phyloP scores from a whole-genome alignment of 1,140 invertebrate species.

The Papilio glaucus region DNA sequence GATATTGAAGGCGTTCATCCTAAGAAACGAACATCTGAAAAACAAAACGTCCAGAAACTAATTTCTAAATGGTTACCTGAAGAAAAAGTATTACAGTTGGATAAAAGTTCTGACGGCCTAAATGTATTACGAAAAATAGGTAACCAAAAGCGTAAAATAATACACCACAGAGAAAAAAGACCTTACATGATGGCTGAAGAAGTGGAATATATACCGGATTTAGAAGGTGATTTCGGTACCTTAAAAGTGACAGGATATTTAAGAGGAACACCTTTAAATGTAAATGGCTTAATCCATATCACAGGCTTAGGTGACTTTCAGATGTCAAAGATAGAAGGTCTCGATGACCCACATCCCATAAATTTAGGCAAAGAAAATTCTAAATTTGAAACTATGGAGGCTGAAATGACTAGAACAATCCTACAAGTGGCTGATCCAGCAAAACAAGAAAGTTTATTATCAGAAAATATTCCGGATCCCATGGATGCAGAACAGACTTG shows the following conservation, averaged over 20 bases:
- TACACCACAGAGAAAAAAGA: slow-evolving; percentile 90
- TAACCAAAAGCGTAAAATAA: slow-evolving; percentile 89
- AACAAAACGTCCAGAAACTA: slow-evolving; percentile 89
- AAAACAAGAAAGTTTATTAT: slow-evolving; percentile 90
- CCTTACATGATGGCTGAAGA: slow-evolving; percentile 93
- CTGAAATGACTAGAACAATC: slow-evolving; percentile 77
- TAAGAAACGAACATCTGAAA: slow-evolving; percentile 90
- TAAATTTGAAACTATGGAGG: slow-evolving; percentile 68
- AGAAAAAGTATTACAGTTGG: slow-evolving; percentile 91
- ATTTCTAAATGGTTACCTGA: slow-evolving; percentile 92
- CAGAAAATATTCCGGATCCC: slow-evolving; percentile 93
- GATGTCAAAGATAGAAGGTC: slow-evolving; percentile 91
- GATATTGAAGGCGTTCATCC: slow-evolving; percentile 88
- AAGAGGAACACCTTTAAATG: slow-evolving; percentile 90
- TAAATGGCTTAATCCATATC: slow-evolving; percentile 95
- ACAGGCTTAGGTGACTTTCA: slow-evolving; percentile 96
- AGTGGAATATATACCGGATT: slow-evolving; percentile 87
- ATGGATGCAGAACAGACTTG: slow-evolving; percentile 98
- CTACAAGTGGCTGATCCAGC: slow-evolving; percentile 87
- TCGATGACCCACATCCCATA: slow-evolving; percentile 90
- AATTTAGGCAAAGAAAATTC: slow-evolving; percentile 80
- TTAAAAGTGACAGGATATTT: slow-evolving; percentile 94
- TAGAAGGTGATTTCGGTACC: slow-evolving; percentile 86
- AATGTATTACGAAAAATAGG: slow-evolving; percentile 92
- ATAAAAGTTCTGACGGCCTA: slow-evolving; percentile 90